phyloP scores from a whole-genome alignment of 2,888 invertebrate genomes.

The Noctuana brunneofusca region DNA sequence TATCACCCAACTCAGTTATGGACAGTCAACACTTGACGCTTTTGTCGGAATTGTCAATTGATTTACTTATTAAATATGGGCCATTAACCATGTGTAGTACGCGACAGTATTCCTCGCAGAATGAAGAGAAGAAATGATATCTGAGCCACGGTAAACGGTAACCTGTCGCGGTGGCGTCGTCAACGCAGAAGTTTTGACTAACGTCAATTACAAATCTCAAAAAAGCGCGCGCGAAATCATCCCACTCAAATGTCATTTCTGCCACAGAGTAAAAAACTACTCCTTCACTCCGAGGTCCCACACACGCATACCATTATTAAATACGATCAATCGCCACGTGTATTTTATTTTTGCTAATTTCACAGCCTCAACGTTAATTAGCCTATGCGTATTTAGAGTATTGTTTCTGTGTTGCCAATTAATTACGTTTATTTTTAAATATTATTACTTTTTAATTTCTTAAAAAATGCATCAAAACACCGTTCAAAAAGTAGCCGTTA shows the following conservation, averaged over 20 bases:
- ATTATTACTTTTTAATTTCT: conserved; percentile 59
- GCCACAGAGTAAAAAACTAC: conserved; percentile 45
- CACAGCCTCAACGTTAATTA: conserved; percentile 83
- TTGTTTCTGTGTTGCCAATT: conserved; percentile 82
- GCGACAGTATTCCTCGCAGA: conserved; percentile 60
- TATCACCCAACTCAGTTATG: conserved; percentile 56
- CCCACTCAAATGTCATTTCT: conserved; percentile 45
- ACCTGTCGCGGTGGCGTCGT: conserved; percentile 24
- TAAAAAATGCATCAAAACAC: conserved; percentile 82
- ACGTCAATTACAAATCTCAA: conserved; percentile 37
- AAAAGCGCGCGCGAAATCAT: conserved; percentile 40
- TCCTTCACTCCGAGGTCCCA: conserved; percentile 63
- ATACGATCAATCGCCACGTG: conserved; percentile 75
- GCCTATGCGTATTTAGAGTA: conserved; percentile 82
- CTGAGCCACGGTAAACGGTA: conserved; percentile 38
- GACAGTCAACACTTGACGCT: conserved; percentile 63
- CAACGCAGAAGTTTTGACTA: conserved; percentile 33
- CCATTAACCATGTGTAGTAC: conserved; percentile 71
- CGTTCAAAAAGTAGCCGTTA: conserved; percentile 80
- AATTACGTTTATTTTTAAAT: conserved; percentile 66
- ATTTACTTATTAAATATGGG: conserved; percentile 79
- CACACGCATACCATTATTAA: conserved; percentile 68
- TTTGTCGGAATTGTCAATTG: conserved; percentile 66
- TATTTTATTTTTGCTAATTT: conserved; percentile 79
- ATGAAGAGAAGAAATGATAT: conserved; percentile 53